phyloP scores from a whole-genome alignment of 30 jellyfish, hydroid and myxozoan species.

The Aurelia sp. region DNA sequence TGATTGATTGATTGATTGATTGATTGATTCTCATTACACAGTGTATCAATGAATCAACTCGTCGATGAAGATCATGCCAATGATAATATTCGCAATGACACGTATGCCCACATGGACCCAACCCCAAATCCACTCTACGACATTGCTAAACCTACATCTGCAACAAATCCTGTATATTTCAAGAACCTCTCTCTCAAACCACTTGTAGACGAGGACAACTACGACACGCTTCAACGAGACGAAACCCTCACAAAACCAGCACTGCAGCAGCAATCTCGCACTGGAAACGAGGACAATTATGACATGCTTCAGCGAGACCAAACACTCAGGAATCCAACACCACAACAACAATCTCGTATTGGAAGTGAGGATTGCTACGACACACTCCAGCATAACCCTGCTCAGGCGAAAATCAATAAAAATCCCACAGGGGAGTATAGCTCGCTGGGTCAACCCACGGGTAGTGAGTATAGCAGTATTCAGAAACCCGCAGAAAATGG shows the following conservation, averaged over 20 bases:
- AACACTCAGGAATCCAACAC: background rate
- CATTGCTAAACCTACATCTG: slow-evolving; percentile 41
- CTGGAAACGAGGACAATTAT: background rate
- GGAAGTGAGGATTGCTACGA: background rate
- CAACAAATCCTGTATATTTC: slow-evolving; percentile 72
- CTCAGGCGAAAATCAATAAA: background rate
- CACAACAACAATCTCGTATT: background rate
- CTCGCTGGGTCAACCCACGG: background rate
- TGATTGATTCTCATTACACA: background rate
- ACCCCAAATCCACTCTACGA: slow-evolving; percentile 75
- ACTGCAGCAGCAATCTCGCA: background rate
- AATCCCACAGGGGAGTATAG: background rate
- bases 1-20: background rate
- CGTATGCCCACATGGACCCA: slow-evolving; percentile 14
- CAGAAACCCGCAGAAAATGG: slow-evolving; percentile 5
- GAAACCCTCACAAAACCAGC: background rate
- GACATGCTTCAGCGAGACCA: slow-evolving; percentile 14
- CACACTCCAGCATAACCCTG: slow-evolving; percentile 5
- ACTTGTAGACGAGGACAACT: slow-evolving; percentile 30
- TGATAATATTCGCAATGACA: background rate
- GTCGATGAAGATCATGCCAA: background rate
- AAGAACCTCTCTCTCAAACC: slow-evolving; percentile 53
- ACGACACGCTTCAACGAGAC: slow-evolving; percentile 45
- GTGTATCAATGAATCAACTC: slow-evolving; percentile 2
- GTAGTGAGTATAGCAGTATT: background rate